These are phyloP conservation scores for Trogon melanurus DNA, from an alignment of 2,113 vertebrate genomes.

Conservation along the genomic window DNA sequence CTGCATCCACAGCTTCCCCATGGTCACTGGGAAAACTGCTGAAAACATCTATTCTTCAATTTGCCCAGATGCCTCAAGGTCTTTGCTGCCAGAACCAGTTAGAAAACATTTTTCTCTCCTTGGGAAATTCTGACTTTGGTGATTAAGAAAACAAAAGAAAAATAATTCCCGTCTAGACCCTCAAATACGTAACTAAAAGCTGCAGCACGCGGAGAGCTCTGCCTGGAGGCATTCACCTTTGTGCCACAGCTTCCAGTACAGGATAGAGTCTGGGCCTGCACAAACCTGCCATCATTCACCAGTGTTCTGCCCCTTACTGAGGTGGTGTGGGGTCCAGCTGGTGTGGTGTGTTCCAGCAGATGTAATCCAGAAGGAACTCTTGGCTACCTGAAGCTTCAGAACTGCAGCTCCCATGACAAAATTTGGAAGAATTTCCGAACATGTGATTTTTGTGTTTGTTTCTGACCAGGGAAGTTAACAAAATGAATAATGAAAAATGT, in stretches of 20 bases:
- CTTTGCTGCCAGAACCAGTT: neutral
- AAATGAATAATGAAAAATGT: neutral
- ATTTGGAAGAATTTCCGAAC: neutral
- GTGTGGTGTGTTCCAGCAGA: neutral
- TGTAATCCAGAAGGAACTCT: neutral
- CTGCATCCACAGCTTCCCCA: neutral
- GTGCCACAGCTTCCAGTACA: neutral
- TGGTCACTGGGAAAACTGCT: neutral
- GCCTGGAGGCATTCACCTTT: neutral
- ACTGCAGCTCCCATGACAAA: neutral
- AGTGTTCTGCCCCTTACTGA: fast-evolving
- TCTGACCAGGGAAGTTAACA: neutral
- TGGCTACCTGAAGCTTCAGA: neutral
- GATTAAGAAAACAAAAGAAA: neutral
- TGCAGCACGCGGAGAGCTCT: neutral
- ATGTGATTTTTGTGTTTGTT: neutral
- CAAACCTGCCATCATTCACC: fast-evolving
- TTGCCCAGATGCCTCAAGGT: neutral
- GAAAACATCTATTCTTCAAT: neutral
- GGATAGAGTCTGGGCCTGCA: neutral
- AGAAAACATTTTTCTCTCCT: neutral
- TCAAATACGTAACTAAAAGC: neutral
- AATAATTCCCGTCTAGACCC: neutral
- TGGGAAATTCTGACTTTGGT: neutral
- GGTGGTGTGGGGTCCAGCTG: neutral